A percentile compares a stretch with the other conserved stretches of the same genome.
phyloP scores from a whole-genome alignment of 1,140 invertebrate species.

The Diachasmimorpha longicaudata region DNA sequence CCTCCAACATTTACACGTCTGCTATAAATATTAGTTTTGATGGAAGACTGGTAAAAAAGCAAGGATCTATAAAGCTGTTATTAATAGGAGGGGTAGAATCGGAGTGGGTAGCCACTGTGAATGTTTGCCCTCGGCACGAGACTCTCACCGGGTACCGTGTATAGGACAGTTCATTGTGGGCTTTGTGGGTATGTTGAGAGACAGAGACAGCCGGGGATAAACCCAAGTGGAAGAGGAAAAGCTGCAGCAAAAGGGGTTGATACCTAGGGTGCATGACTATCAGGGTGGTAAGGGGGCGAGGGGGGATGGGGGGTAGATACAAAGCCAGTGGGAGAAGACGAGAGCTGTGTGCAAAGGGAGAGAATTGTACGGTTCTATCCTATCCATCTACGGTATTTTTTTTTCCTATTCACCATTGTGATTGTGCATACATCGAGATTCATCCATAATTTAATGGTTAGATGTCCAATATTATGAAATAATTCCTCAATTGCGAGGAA shows the following conservation, averaged over 20 bases:
- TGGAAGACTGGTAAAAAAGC: constrained; percentile 47
- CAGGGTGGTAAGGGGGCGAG: too few relatives aligned
- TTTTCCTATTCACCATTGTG: constrained; percentile 6
- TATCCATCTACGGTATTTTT: not conserved
- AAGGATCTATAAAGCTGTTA: constrained; percentile 47
- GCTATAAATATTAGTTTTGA: constrained; percentile 37
- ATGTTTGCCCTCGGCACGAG: constrained; percentile 23
- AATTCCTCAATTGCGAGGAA: not conserved
- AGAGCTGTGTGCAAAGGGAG: not conserved
- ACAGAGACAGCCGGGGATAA: constrained; percentile 4
- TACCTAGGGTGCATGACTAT: not conserved
- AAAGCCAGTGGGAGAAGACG: constrained; percentile 26
- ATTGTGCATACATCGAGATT: constrained; percentile 9
- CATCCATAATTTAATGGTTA: not conserved
- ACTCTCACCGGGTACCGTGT: not conserved
- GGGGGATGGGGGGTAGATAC: too few relatives aligned
- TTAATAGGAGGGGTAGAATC: constrained; percentile 39
- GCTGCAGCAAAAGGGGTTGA: not conserved
- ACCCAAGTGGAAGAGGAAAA: not conserved
- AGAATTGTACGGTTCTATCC: not conserved
- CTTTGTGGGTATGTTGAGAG: constrained; percentile 36
- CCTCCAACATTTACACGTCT: not conserved
- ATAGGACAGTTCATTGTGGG: constrained; percentile 31
- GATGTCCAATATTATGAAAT: not conserved
- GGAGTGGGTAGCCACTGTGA: constrained; percentile 6